These are phyloP conservation scores for Tetragonisca angustula DNA, from an alignment of 2,888 invertebrate genomes.

Conservation along the genomic window DNA sequence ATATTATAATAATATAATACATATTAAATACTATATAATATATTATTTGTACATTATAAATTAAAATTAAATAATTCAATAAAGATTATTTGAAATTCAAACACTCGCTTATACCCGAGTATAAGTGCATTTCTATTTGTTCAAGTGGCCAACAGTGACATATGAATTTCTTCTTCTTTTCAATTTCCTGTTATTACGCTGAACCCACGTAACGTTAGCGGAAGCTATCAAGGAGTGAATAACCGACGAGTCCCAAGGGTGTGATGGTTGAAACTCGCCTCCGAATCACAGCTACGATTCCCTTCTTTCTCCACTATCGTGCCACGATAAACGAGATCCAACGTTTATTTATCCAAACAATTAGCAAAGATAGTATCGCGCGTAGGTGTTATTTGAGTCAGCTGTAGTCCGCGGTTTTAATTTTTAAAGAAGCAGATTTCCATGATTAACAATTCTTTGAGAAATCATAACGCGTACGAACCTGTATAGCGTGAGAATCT, in stretches of 20 bases:
- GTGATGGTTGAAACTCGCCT: neutral
- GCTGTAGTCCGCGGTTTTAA: too few relatives aligned
- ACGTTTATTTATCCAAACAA: slow-evolving; percentile 34
- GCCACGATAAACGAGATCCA: neutral
- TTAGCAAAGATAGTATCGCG: slow-evolving; percentile 5
- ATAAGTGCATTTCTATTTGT: too few relatives aligned
- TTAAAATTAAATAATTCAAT: too few relatives aligned
- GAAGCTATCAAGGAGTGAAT: slow-evolving; percentile 8
- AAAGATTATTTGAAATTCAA: too few relatives aligned
- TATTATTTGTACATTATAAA: too few relatives aligned
- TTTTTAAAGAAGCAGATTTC: too few relatives aligned
- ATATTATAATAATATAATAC: too few relatives aligned
- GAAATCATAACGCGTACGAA: neutral
- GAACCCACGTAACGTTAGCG: neutral
- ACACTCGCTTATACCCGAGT: too few relatives aligned
- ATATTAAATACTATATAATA: too few relatives aligned
- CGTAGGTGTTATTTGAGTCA: too few relatives aligned
- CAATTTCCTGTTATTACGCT: slow-evolving; percentile 14
- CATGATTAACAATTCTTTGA: too few relatives aligned
- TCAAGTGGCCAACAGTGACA: too few relatives aligned
- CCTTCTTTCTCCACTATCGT: neutral
- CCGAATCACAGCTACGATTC: neutral
- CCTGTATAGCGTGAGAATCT: neutral
- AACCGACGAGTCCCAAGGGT: slow-evolving; percentile 16
- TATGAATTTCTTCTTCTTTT: neutral